These are phyloP conservation scores for Silvanus unidentatus DNA, from an alignment of 2,888 invertebrate species.

Conservation along the genomic window DNA sequence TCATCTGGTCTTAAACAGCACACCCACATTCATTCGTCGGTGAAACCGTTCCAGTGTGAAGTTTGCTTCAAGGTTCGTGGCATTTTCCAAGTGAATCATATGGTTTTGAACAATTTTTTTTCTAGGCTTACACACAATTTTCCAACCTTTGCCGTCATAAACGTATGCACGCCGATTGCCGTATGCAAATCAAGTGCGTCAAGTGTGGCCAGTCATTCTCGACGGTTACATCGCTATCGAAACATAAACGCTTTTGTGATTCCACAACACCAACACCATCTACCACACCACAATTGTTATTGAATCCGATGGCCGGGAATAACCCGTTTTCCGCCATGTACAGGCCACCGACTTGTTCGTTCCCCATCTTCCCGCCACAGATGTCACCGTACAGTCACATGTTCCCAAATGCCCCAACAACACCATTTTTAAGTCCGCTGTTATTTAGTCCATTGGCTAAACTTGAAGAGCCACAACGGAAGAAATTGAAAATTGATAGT, in stretches of 20 bases:
- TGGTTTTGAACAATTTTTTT: no score
- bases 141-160: constrained; percentile 99
- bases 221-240: constrained; percentile 85
- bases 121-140: constrained; percentile 97
- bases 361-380: constrained; percentile 59
- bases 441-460: constrained; percentile 54
- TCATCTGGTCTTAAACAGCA: constrained; percentile 98
- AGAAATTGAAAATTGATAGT: constrained; percentile 10
- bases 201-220: constrained; percentile 93
- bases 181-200: constrained; percentile 87
- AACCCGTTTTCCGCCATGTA: constrained; percentile 65
- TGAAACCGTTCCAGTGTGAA: constrained; percentile 95
- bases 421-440: constrained; percentile 58
- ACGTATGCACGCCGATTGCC: constrained; percentile 96
- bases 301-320: constrained; percentile 38
- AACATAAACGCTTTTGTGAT: constrained; percentile 95
- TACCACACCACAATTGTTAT: constrained; percentile 34
- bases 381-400: constrained; percentile 48
- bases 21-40: constrained; percentile 96
- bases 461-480: constrained; percentile 44
- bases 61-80: constrained; percentile 83
- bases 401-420: constrained; percentile 45
- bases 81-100: neutral
- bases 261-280: constrained; percentile 54
- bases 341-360: constrained; percentile 53